Conservation (phyloP, 2,113 vertebrate species). For the Apteryx owenii region DNA sequence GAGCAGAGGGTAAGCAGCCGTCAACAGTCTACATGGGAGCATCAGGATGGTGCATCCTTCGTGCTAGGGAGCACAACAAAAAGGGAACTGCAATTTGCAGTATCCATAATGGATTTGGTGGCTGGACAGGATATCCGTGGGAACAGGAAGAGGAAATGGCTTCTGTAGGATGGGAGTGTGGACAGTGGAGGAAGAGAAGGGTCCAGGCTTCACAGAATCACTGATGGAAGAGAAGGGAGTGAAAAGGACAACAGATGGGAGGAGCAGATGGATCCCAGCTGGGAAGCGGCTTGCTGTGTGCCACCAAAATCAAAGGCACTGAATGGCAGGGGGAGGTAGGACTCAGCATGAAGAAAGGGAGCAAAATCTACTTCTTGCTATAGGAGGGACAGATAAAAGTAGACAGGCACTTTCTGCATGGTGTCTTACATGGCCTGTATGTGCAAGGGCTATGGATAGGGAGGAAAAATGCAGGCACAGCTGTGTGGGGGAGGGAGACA, state of each 20-base stretch:
- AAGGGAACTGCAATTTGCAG: not conserved
- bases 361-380: not conserved
- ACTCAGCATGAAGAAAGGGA: not conserved
- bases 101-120: not conserved
- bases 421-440: accelerated
- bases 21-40: accelerated
- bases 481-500: not conserved
- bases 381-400: not conserved
- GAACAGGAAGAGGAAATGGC: not conserved
- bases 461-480: not conserved
- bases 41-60: not conserved
- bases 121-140: not conserved
- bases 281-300: not conserved
- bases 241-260: constrained; percentile 18
- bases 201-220: not conserved
- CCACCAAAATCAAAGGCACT: accelerated
- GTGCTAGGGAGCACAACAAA: not conserved
- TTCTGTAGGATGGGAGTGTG: not conserved
- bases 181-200: not conserved
- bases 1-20: not conserved
- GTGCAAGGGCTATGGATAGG: not conserved
- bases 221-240: not conserved
- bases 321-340: not conserved
- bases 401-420: not conserved
- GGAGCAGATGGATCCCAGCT: constrained; percentile 42